Evolutionary conservation across 2,797 vertebrate genomes (phyloP).

Genomic region (Muraenolepis orangiensis): DNA sequence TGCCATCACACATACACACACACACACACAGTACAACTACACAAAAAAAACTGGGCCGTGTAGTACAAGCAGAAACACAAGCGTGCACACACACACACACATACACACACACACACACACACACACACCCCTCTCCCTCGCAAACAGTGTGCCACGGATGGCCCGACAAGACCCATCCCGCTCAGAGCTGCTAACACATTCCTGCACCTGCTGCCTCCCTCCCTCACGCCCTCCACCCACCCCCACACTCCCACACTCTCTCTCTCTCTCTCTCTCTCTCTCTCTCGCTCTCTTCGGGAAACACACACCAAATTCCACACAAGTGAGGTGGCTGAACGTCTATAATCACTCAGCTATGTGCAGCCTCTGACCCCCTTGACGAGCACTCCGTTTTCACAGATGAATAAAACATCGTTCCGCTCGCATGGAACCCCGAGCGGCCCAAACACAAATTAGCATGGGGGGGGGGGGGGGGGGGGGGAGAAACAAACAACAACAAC

Average conservation of each 20-base stretch:
- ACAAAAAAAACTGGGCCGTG: slow-evolving; percentile 21
- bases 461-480: neutral
- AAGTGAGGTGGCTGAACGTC: slow-evolving; percentile 58
- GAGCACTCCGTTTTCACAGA: slow-evolving; percentile 50
- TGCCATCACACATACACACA: slow-evolving; percentile 25
- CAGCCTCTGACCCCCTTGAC: slow-evolving; percentile 61
- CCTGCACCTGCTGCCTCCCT: slow-evolving; percentile 67
- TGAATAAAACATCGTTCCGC: slow-evolving; percentile 41
- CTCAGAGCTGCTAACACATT: slow-evolving; percentile 59
- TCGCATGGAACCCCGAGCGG: neutral
- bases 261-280: neutral
- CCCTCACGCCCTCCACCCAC: slow-evolving; percentile 24
- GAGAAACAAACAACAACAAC: neutral
- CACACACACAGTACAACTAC: neutral
- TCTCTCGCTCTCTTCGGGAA: slow-evolving; percentile 44
- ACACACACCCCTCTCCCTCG: slow-evolving; percentile 15
- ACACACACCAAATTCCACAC: slow-evolving; percentile 53
- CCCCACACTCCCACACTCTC: neutral
- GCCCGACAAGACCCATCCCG: slow-evolving; percentile 59
- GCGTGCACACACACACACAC: neutral
- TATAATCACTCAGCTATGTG: slow-evolving; percentile 56
- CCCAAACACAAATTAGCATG: neutral
- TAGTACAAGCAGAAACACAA: slow-evolving; percentile 12
- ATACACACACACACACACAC: slow-evolving; percentile 12
- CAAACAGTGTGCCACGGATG: slow-evolving; percentile 46